Percentiles rank a stretch among this genome's conserved stretches.
Evolutionary conservation across 2,113 vertebrate genomes (phyloP).

Genomic region (Osmerus mordax): DNA sequence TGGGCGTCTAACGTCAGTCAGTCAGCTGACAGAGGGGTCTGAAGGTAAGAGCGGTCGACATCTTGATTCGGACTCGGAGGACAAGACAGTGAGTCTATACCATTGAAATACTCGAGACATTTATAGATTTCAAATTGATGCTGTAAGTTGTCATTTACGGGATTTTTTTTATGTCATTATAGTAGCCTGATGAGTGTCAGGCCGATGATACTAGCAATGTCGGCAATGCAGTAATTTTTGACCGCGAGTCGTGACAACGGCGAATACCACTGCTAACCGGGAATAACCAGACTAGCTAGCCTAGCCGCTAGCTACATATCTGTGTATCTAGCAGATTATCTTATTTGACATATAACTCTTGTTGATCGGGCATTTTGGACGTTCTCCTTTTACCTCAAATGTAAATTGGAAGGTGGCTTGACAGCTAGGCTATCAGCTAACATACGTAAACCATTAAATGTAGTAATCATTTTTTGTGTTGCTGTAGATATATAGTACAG

Average conservation of each 20-base stretch:
- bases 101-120: not conserved
- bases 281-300: slow-evolving; percentile 4
- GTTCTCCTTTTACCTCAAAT: no score
- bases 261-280: not conserved
- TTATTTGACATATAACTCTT: not conserved
- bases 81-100: slow-evolving; percentile 25
- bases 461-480: no score
- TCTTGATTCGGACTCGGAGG: slow-evolving; percentile 47
- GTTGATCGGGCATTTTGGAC: no score
- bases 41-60: slow-evolving; percentile 47
- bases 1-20: slow-evolving; percentile 16
- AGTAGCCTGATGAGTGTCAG: slow-evolving; percentile 6
- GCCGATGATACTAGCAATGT: not conserved
- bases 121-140: no score
- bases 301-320: not conserved
- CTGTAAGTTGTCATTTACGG: no score
- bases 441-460: no score
- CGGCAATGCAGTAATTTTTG: slow-evolving; percentile 2
- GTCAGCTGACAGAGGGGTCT: slow-evolving; percentile 51
- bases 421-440: no score
- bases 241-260: slow-evolving; percentile 22
- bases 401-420: no score
- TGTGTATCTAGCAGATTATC: not conserved
- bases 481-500: no score
- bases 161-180: no score